Evolutionary conservation across 2,113 vertebrate species (phyloP).

Genomic region (Carettochelys insculpta): DNA sequence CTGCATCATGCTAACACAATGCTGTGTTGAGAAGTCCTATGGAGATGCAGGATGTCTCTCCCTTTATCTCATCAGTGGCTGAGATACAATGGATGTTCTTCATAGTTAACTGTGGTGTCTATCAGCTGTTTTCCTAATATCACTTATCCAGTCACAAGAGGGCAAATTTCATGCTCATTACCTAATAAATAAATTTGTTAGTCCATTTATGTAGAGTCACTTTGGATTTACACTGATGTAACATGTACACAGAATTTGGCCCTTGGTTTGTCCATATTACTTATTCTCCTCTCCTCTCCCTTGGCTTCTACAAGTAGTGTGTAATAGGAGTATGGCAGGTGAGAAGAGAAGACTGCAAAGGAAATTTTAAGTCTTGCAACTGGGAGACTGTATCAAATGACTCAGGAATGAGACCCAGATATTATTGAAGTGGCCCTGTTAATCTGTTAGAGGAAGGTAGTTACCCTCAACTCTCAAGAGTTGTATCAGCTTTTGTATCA

Average conservation of each 20-base stretch:
- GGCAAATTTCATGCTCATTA: not conserved
- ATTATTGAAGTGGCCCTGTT: not conserved
- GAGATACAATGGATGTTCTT: not conserved
- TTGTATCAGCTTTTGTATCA: not conserved
- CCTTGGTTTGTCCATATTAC: not conserved
- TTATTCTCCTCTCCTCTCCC: fast-evolving
- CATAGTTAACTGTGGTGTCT: no score
- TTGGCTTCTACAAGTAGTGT: not conserved
- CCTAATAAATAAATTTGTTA: no score
- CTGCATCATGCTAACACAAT: not conserved
- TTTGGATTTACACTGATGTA: not conserved
- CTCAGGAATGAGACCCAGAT: not conserved
- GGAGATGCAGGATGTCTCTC: not conserved
- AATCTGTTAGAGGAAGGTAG: not conserved
- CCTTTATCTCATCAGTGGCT: not conserved
- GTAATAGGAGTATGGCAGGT: not conserved
- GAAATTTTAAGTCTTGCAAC: not conserved
- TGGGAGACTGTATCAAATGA: not conserved
- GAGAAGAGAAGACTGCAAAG: not conserved
- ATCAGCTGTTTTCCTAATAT: not conserved
- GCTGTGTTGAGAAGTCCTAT: not conserved
- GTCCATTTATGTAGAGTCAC: no score
- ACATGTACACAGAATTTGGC: not conserved
- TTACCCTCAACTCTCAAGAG: not conserved
- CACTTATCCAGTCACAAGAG: not conserved